Conservation (phyloP, 2,888 invertebrate genomes). For the Metacarcinus magister region DNA sequence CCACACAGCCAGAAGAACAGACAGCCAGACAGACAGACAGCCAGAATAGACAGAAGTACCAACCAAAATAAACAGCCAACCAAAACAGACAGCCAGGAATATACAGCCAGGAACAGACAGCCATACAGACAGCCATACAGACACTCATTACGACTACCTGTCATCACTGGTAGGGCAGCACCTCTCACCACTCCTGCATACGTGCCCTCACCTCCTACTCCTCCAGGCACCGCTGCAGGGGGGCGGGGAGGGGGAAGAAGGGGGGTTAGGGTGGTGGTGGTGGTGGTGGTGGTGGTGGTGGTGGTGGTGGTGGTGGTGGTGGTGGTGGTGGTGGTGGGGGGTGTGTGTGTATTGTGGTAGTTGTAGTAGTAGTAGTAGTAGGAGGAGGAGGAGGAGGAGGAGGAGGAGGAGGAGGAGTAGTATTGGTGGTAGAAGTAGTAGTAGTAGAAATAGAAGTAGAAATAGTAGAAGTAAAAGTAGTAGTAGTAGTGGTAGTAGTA, state of each 20-base stretch:
- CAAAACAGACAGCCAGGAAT: slow-evolving; percentile 38
- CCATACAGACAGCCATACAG: neutral
- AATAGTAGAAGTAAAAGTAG: slow-evolving; percentile 35
- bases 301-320: neutral
- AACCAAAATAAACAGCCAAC: neutral
- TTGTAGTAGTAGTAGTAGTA: no score
- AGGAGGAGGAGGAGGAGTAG: slow-evolving; percentile 2
- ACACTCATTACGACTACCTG: slow-evolving; percentile 66
- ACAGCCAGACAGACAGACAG: neutral
- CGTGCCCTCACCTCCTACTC: slow-evolving; percentile 72
- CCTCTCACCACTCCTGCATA: slow-evolving; percentile 79
- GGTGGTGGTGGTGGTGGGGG: neutral
- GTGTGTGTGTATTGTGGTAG: neutral
- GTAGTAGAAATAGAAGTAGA: slow-evolving; percentile 35
- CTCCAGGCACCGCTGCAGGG: slow-evolving; percentile 67
- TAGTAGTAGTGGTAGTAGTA: neutral
- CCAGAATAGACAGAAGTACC: neutral
- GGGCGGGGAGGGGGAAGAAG: neutral
- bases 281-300: neutral
- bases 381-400: neutral
- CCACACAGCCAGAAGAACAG: neutral
- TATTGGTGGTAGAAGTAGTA: slow-evolving; percentile 18
- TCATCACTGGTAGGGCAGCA: slow-evolving; percentile 68
- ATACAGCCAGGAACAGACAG: neutral
- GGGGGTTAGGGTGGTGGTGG: neutral